Base-by-base conservation (phyloP, 1,140 invertebrate species). In the Aphelenchoides avenae region DNA sequence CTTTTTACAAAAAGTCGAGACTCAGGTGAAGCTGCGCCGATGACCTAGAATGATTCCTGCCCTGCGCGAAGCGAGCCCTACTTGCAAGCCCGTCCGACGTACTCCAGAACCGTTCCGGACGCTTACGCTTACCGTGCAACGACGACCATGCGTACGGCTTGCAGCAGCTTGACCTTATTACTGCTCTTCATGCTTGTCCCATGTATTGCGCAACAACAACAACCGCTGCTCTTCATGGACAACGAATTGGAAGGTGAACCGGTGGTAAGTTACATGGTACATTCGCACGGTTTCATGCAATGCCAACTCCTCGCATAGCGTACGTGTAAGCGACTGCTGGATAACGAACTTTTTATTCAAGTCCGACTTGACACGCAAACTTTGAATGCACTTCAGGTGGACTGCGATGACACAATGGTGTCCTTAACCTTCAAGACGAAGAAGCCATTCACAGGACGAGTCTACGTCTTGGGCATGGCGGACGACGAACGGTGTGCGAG, bases 381-480 rank as follows among this genome's bases (percentile, higher is more conserved):
- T n/a, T n/a, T n/a, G n/a, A n/a, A n/a, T n/a, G n/a, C n/a, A n/a
- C n/a, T 36, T 49, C 30, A 59, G 53, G 66, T 65, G 11, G 66
- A 65, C 26, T 65, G 63, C 24, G 66, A 65, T 42, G 63, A 65
- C 42, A 70, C 59, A 13, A 66, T 75, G 66, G 58, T 73, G 3
- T 65, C 61, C 3, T 30, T 73, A 13, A 73, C 72, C 2, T 73
- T 73, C 46, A 73, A 74, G 55, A 76, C 70, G 11, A 72, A 75
- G 40, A 73, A 73, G 29, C 70, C 70, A 5, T 73, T 73, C 42
- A 73, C 71, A 37, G 70, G 70, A 13, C 47, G 70, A 29, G 70
- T 73, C 30, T 73, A 71, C 33, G 68, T 70, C 26, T 55, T 68
- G 30, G 68, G 64, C 29, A 40, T 68, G 39, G 64, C 65, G 9